phyloP scores from a whole-genome alignment of 2,888 invertebrate genomes.

The Xestia xanthographa region DNA sequence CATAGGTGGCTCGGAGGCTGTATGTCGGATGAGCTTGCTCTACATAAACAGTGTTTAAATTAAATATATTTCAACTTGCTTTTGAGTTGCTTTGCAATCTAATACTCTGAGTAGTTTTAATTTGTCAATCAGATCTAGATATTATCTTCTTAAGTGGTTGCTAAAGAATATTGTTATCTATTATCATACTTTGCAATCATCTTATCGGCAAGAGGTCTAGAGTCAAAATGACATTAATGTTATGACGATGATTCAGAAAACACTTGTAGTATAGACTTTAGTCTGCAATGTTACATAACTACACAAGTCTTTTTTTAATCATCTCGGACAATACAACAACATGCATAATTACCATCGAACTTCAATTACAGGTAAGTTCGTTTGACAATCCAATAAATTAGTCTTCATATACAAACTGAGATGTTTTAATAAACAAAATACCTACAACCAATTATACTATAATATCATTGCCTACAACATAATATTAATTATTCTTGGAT shows the following conservation, averaged over 20 bases:
- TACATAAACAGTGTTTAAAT: constrained; percentile 5
- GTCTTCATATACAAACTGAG: not conserved
- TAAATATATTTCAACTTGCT: not conserved
- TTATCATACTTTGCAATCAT: constrained; percentile 25
- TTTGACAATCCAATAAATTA: not conserved
- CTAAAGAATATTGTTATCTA: constrained; percentile 26
- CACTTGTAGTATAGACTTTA: not conserved
- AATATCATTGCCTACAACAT: no score
- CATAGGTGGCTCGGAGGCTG: no score
- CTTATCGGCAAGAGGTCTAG: constrained; percentile 27
- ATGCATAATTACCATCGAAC: not conserved
- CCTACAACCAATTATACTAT: no score
- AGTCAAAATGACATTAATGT: constrained; percentile 8
- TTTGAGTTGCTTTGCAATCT: not conserved
- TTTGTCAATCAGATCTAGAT: constrained; percentile 23
- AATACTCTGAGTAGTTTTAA: not conserved
- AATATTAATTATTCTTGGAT: not conserved
- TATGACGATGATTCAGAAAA: not conserved
- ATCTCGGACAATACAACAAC: not conserved
- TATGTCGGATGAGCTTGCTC: not conserved
- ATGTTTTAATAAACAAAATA: not conserved
- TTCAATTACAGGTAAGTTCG: not conserved
- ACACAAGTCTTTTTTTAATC: not conserved
- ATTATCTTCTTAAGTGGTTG: constrained; percentile 8
- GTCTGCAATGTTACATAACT: no score